Percentiles rank a stretch among this genome's conserved stretches.
Conservation (phyloP, 2,113 vertebrate genomes). For the Mystacornis crossleyi region DNA sequence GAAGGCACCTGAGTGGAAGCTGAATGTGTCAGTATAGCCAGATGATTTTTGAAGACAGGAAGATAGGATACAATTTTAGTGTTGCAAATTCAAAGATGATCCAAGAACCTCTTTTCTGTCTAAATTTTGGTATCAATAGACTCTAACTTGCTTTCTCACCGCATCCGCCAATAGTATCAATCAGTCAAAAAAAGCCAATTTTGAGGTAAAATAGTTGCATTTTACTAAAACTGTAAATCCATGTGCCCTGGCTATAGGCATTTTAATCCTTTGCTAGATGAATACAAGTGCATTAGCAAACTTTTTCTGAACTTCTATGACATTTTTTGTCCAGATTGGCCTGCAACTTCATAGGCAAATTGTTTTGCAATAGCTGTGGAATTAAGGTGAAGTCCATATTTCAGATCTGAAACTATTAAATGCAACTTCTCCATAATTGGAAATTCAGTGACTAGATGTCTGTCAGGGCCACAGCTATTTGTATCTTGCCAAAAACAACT, state of each 20-base stretch:
- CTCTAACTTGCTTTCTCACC: not conserved
- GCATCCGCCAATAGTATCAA: not conserved
- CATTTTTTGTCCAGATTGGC: not conserved
- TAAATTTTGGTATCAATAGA: not conserved
- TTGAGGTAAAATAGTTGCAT: not conserved
- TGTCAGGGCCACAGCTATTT: slow-evolving; percentile 8
- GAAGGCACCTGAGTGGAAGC: not conserved
- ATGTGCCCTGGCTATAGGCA: not conserved
- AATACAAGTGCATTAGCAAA: not conserved
- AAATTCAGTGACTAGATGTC: slow-evolving; percentile 9
- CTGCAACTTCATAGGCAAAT: not conserved
- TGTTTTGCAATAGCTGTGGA: not conserved
- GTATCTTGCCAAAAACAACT: slow-evolving; percentile 58
- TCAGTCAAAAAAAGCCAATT: not conserved
- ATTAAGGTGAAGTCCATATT: slow-evolving; percentile 7
- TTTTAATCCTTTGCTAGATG: not conserved
- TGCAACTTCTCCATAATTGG: slow-evolving; percentile 47
- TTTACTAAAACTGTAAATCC: not conserved
- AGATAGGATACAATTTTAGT: not conserved
- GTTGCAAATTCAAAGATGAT: not conserved
- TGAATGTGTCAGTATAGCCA: not conserved
- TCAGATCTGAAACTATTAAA: not conserved
- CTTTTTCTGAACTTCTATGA: not conserved
- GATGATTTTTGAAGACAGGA: not conserved
- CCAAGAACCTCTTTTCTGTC: not conserved